Evolutionary conservation across 2,797 vertebrate genomes (phyloP), one percentile per base, ranked within the genome.

Genomic region (Urophycis tenuis): DNA sequence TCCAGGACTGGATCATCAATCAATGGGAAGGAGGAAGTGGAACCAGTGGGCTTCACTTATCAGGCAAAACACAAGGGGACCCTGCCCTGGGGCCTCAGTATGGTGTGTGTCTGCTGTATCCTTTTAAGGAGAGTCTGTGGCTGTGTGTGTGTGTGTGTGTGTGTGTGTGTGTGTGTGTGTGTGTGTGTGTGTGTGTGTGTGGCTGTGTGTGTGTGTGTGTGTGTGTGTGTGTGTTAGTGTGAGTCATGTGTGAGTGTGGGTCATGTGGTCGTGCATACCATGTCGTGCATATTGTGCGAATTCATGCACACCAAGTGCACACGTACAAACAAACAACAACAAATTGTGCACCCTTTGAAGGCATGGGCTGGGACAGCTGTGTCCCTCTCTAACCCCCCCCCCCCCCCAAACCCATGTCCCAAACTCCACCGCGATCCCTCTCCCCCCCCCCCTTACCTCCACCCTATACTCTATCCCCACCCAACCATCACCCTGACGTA

Each of bases 1-100:
- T 73, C 74, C 84, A 83, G 86, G 88, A 87, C 78, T 49, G 79
- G 74, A 36, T 80, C 84, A 88, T 91, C 82, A 86, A 86, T 91
- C 89, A 89, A 79, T 79, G 75, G 73, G 74, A 83, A 87, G 74
- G 79, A 90, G 89, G 88, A 91, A 91, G 87, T 86, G 79, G 77
- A 34, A 75, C 53, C 33, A 81, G 79, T 35, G 45, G 80, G 78
- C 72, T 70, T 82, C 82, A 79, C 82, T 86, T 92, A 91, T 90
- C 91, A 81, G 80, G 77, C 29, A 4, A 0, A 85, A 83, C 89
- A 88, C 31, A 3, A 33, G 79, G 79, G 71, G 39, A 76, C 32
- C 71, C 80, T 77, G 76, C 71, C 76, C 45, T 53, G 45, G 19
- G 45, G 45, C 45, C 76, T 64, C 49, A 7, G 64, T 72, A 35